phyloP scores from a whole-genome alignment of 2,888 invertebrate species.

The Pomacea canaliculata region DNA sequence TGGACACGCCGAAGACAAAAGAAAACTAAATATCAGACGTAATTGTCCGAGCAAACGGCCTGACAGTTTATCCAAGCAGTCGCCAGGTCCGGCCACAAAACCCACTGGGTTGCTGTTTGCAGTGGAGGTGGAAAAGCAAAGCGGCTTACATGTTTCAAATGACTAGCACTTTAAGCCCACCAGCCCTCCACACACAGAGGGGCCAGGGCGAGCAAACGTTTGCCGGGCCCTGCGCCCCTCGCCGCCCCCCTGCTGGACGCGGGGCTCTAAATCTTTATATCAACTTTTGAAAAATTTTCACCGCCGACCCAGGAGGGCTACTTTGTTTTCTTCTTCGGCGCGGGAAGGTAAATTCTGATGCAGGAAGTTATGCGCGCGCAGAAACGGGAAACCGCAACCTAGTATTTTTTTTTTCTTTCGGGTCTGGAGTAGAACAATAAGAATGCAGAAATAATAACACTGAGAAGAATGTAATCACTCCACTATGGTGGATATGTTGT shows the following conservation, averaged over 20 bases:
- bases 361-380: no score
- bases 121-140: constrained; percentile 10
- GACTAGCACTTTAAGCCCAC: background rate
- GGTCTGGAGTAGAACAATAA: no score
- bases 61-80: constrained; percentile 15
- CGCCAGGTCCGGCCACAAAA: constrained; percentile 5
- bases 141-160: constrained; percentile 14
- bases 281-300: constrained; percentile 1
- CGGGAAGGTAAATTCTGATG: no score
- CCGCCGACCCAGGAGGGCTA: no score
- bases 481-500: no score
- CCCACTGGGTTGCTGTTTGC: background rate
- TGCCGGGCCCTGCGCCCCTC: background rate
- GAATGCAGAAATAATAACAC: no score
- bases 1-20: constrained; percentile 1
- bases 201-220: background rate
- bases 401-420: no score
- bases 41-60: constrained; percentile 13
- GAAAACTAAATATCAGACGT: background rate
- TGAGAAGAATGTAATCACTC: no score
- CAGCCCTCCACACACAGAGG: background rate
- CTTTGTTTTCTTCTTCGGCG: no score
- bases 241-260: no score
- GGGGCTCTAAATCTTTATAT: background rate
- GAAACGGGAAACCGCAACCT: no score